Percentiles rank a stretch among this genome's conserved stretches.
phyloP scores from a whole-genome alignment of 2,113 vertebrate genomes.

The Gopherus flavomarginatus region DNA sequence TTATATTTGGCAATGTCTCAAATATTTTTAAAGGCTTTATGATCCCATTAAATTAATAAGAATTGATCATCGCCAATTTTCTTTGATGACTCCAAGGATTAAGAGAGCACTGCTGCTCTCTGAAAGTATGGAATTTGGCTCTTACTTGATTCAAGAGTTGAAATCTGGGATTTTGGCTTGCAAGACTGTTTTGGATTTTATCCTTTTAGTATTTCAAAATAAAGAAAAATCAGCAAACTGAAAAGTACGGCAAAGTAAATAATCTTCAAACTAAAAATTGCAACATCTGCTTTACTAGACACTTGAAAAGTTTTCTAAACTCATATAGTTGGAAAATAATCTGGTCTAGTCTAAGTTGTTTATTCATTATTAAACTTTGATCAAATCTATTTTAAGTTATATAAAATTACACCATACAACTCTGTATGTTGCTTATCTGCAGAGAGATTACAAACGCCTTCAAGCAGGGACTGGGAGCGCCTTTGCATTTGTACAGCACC shows the following conservation, averaged over 20 bases:
- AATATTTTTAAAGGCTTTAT: background rate
- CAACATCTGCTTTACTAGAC: background rate
- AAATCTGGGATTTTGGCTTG: background rate
- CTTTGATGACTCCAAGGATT: background rate
- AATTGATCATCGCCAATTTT: background rate
- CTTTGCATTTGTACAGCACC: background rate
- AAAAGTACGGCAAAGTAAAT: background rate
- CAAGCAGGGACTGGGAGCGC: background rate
- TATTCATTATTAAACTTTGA: background rate
- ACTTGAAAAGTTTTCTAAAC: background rate
- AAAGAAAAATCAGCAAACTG: background rate
- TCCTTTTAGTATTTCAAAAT: background rate
- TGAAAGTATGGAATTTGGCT: background rate
- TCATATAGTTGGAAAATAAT: background rate
- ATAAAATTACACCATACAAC: background rate
- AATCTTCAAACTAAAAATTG: background rate
- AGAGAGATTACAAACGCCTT: conserved; percentile 1
- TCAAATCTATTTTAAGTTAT: background rate
- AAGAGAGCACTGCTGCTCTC: fast-evolving
- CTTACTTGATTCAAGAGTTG: background rate
- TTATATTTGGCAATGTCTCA: conserved; percentile 25
- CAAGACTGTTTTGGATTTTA: background rate
- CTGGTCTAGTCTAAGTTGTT: background rate
- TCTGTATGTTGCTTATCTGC: background rate
- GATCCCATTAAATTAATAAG: background rate